Base-by-base conservation (phyloP, 1,140 invertebrate genomes). In the Calephelis nemesis region DNA sequence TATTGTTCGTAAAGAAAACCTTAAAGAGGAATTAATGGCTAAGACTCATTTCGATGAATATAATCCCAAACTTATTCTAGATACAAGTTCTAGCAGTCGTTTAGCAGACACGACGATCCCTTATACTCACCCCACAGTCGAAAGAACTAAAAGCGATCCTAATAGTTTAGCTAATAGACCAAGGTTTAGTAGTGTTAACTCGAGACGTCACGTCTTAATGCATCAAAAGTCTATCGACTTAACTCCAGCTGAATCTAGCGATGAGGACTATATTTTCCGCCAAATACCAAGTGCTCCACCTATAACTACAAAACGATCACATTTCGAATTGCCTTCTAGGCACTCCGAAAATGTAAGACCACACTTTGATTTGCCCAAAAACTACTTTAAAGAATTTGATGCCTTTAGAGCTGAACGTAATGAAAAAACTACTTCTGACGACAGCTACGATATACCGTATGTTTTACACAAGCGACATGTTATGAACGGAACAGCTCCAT, bases 171-270 rank as follows among this genome's bases (percentile, higher is more conserved):
- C 95, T 0, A 94, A 94, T 74, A 93, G 95, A 62, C 94, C 94
- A 65, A 92, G 95, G 54, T 91, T 96, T 69, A 95, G 94, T 67
- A 95, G 95, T 30, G 87, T 90, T 4, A 95, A 94, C 78, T 95
- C 94, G 9, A 93, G 95, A 42, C 93, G 96, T 3, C 94, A 96
- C 81, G 94, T 96, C 48, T 84, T 97, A n/a, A 96, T 96, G 93
- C 96, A 97, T 85, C 96, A 97, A 75, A 97, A 97, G 81, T 97
- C 96, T 0, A 96, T 97, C 70, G 96, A 97, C 81, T 87, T 97
- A 7, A 96, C 96, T 9, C 96, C 96, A 0, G 95, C 96, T 0
- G 96, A 96, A 85, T 96, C 95, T 0, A 96, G 95, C 42, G 96
- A 96, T 77, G 96, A 96, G 83, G 95, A 96, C 78, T 95, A 95